Percentiles rank a stretch among this genome's conserved stretches.
phyloP scores from a whole-genome alignment of 1,140 invertebrate genomes.

The Nebria ingens region DNA sequence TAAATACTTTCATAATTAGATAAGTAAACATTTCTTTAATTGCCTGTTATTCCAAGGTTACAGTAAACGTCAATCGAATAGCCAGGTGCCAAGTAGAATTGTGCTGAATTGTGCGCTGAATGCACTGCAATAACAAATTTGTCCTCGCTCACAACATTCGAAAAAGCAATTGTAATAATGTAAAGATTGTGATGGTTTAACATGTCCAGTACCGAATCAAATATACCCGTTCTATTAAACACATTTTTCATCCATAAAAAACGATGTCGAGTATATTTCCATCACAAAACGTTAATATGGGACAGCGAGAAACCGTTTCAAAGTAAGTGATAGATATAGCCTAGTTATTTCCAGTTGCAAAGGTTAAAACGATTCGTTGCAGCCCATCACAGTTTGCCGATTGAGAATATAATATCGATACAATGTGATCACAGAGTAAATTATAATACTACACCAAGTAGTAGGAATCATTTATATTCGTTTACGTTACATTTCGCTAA shows the following conservation, averaged over 20 bases:
- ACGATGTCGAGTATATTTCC: conserved; percentile 52
- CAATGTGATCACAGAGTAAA: conserved; percentile 32
- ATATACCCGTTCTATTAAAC: conserved; percentile 41
- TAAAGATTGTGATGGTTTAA: no score
- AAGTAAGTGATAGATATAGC: conserved; percentile 39
- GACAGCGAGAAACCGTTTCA: conserved; percentile 46
- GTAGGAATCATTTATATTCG: conserved; percentile 35
- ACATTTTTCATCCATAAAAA: conserved; percentile 52
- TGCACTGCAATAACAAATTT: no score
- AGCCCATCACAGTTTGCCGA: conserved; percentile 41
- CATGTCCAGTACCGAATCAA: not conserved
- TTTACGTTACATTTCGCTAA: conserved; percentile 54
- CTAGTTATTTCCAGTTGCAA: conserved; percentile 9
- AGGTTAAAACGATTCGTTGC: conserved; percentile 21
- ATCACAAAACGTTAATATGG: conserved; percentile 51
- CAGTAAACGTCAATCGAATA: no score
- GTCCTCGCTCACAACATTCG: no score
- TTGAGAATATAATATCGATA: conserved; percentile 44
- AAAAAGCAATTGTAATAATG: no score
- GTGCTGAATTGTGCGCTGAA: no score
- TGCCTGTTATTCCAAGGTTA: no score
- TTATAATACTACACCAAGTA: conserved; percentile 23
- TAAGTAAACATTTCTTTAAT: no score
- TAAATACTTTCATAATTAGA: no score
- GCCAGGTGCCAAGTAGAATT: no score